Evolutionary conservation across 2,888 invertebrate species (phyloP).

Genomic region (Tenthredo mesomela): DNA sequence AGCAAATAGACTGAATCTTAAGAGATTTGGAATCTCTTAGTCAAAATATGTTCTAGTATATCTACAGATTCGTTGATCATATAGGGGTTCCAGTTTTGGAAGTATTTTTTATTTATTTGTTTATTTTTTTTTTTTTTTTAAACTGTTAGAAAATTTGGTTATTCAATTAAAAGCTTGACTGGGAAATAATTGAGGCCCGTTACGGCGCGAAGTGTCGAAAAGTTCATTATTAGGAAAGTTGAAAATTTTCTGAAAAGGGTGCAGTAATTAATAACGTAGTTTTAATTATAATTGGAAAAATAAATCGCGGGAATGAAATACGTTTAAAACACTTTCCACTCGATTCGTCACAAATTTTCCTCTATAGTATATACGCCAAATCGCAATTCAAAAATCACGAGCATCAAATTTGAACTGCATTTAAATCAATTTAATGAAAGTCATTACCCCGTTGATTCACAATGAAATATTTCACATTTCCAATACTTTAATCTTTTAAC

Average conservation of each 20-base stretch:
- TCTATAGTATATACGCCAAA: not conserved
- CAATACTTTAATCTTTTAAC: not conserved
- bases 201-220: not conserved
- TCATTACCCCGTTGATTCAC: not conserved
- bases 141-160: not conserved
- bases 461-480: not conserved
- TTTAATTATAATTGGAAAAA: conserved; percentile 12
- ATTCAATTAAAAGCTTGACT: not conserved
- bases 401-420: not conserved
- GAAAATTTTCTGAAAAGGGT: not conserved
- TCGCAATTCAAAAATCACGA: not conserved
- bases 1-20: too few species aligned
- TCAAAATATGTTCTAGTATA: too few species aligned
- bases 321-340: not conserved
- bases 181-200: not conserved
- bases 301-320: not conserved
- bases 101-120: too few species aligned
- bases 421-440: not conserved
- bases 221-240: conserved; percentile 33
- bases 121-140: too few species aligned
- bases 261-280: not conserved
- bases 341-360: not conserved
- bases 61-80: too few species aligned
- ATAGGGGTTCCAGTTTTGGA: too few species aligned
- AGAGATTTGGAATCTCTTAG: too few species aligned